Percentiles rank a stretch among this genome's conserved stretches.
phyloP scores from a whole-genome alignment of 2,888 invertebrate species.

The Conchocele bisecta region DNA sequence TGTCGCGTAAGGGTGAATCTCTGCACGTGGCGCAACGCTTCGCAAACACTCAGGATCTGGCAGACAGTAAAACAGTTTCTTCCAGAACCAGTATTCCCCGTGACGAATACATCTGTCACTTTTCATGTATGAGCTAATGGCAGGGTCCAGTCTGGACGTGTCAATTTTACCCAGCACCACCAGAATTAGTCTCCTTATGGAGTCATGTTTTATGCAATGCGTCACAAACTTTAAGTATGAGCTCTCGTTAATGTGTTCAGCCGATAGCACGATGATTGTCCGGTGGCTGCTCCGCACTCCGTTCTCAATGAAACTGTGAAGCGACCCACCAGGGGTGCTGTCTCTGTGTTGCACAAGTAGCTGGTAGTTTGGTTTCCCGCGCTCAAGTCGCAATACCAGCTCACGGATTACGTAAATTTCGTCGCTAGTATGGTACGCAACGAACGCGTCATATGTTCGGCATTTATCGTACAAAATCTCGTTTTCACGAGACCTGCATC shows the following conservation, averaged over 20 bases:
- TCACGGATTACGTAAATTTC: constrained; percentile 93
- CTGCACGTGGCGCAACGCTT: constrained; percentile 38
- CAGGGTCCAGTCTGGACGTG: constrained; percentile 87
- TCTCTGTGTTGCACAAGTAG: constrained; percentile 71
- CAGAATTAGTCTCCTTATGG: constrained; percentile 37
- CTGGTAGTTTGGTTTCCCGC: constrained; percentile 89
- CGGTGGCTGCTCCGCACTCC: constrained; percentile 93
- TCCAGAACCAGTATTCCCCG: constrained; percentile 97
- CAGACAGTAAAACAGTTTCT: constrained; percentile 92
- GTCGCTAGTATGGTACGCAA: constrained; percentile 91
- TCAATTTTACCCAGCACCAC: constrained; percentile 36
- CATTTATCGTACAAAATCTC: constrained; percentile 50
- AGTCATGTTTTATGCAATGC: constrained; percentile 81
- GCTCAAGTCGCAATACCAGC: constrained; percentile 90
- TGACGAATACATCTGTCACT: constrained; percentile 92
- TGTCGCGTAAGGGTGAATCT: constrained; percentile 51
- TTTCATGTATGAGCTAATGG: constrained; percentile 93
- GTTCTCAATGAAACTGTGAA: constrained; percentile 93
- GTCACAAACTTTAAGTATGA: constrained; percentile 91
- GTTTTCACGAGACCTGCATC: constrained; percentile 24
- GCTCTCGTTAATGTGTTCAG: constrained; percentile 94
- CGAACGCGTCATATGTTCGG: constrained; percentile 90
- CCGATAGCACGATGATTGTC: constrained; percentile 93
- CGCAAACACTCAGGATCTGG: constrained; percentile 83
- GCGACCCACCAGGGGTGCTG: constrained; percentile 80